Evolutionary conservation across 2,113 vertebrate species (phyloP).

Genomic region (Regulus satrapa): DNA sequence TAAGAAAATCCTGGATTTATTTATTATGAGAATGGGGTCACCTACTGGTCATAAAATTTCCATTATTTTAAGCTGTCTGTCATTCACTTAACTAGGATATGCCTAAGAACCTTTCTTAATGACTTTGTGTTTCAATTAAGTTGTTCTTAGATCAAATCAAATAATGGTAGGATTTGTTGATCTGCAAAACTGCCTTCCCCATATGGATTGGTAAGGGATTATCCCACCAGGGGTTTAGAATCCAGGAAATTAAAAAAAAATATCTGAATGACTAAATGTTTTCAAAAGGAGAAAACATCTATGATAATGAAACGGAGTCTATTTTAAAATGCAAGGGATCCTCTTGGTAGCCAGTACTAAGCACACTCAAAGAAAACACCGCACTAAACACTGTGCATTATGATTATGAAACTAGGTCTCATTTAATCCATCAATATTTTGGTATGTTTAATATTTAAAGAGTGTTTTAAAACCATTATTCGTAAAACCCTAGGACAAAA

Average conservation of each 20-base stretch:
- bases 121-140: slow-evolving; percentile 46
- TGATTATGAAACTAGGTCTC: slow-evolving; percentile 57
- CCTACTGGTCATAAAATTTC: slow-evolving; percentile 14
- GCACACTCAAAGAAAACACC: not conserved
- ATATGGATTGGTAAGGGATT: slow-evolving; percentile 68
- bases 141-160: slow-evolving; percentile 54
- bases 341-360: slow-evolving; percentile 12
- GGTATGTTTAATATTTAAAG: slow-evolving; percentile 64
- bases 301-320: slow-evolving; percentile 61
- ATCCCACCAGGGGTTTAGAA: slow-evolving; percentile 57
- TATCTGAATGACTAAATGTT: slow-evolving; percentile 35
- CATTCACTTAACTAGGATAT: slow-evolving; percentile 15
- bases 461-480: slow-evolving; percentile 46
- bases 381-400: slow-evolving; percentile 47
- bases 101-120: not conserved
- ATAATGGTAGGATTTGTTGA: slow-evolving; percentile 54
- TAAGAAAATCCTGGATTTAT: slow-evolving; percentile 10
- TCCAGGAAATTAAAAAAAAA: slow-evolving; percentile 60
- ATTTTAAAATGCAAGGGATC: slow-evolving; percentile 63
- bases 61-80: slow-evolving; percentile 38
- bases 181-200: slow-evolving; percentile 38
- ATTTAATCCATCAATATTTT: slow-evolving; percentile 58
- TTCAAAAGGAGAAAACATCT: slow-evolving; percentile 36
- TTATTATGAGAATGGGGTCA: slow-evolving; percentile 3
- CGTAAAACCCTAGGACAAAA: slow-evolving; percentile 29